A percentile compares a stretch with the other conserved stretches of the same genome.
phyloP scores from a whole-genome alignment of 2,888 invertebrate species.

The Pyrgus malvae region DNA sequence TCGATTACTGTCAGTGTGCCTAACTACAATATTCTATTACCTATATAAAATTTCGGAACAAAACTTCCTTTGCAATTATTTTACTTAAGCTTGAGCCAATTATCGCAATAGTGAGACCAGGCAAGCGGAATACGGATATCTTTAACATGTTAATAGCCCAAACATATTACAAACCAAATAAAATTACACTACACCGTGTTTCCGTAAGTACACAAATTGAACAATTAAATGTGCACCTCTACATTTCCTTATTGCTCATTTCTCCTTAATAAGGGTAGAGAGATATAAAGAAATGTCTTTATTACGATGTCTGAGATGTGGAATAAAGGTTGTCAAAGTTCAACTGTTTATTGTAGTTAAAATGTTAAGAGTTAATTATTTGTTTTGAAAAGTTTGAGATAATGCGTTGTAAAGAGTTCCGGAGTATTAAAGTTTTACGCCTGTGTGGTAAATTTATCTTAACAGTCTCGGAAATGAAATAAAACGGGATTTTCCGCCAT shows the following conservation, averaged over 20 bases:
- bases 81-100: not conserved
- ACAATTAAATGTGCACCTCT: slow-evolving; percentile 7
- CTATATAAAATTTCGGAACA: not conserved
- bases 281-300: slow-evolving; percentile 14
- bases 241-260: slow-evolving; percentile 26
- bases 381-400: not conserved
- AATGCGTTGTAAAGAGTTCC: slow-evolving; percentile 19
- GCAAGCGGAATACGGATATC: slow-evolving; percentile 13
- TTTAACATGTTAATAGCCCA: not conserved
- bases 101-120: not conserved
- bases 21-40: not conserved
- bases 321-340: not conserved
- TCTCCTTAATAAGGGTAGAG: slow-evolving; percentile 16
- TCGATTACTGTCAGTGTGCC: slow-evolving; percentile 10
- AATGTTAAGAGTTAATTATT: not conserved
- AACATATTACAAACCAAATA: slow-evolving; percentile 13
- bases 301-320: slow-evolving; percentile 8
- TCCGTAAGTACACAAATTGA: slow-evolving; percentile 12
- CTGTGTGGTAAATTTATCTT: slow-evolving; percentile 25
- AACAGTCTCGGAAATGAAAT: slow-evolving; percentile 32
- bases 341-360: not conserved
- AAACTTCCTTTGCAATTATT: not conserved
- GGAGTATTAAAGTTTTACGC: slow-evolving; percentile 19
- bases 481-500: slow-evolving; percentile 39
- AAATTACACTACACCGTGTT: slow-evolving; percentile 6